Percentiles rank a stretch among this genome's conserved stretches.
Evolutionary conservation across 2,113 vertebrate species (phyloP).

Genomic region (Paradoxurus hermaphroditus): DNA sequence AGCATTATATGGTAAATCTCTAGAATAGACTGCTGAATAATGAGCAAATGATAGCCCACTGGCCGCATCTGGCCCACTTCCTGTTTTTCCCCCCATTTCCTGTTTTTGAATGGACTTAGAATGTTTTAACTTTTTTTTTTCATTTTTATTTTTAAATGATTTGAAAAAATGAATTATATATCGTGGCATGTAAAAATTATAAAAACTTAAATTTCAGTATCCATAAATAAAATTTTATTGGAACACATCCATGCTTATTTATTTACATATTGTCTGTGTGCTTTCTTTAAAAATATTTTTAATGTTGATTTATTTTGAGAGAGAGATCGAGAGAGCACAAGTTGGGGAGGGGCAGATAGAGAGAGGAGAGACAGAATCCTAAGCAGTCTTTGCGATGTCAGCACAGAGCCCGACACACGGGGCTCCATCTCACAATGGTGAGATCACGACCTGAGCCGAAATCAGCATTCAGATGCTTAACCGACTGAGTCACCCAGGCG

Average conservation of each 20-base stretch:
- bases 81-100: not conserved
- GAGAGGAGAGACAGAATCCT: too few relatives aligned
- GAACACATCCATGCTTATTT: not conserved
- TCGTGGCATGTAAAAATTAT: not conserved
- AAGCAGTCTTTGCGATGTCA: too few relatives aligned
- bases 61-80: not conserved
- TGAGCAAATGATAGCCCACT: not conserved
- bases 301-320: too few relatives aligned
- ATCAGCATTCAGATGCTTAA: too few relatives aligned
- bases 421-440: too few relatives aligned
- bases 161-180: not conserved
- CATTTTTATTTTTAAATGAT: not conserved
- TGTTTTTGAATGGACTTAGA: not conserved
- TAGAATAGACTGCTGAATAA: not conserved
- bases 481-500: too few relatives aligned
- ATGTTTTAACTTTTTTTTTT: not conserved
- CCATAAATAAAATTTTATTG: not conserved
- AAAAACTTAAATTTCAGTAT: too few relatives aligned
- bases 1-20: not conserved
- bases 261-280: not conserved
- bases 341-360: too few relatives aligned
- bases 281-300: not conserved
- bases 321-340: too few relatives aligned
- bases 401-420: too few relatives aligned
- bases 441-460: too few relatives aligned